Evolutionary conservation across 2,797 vertebrate genomes (phyloP).

Genomic region (Platalea minor): DNA sequence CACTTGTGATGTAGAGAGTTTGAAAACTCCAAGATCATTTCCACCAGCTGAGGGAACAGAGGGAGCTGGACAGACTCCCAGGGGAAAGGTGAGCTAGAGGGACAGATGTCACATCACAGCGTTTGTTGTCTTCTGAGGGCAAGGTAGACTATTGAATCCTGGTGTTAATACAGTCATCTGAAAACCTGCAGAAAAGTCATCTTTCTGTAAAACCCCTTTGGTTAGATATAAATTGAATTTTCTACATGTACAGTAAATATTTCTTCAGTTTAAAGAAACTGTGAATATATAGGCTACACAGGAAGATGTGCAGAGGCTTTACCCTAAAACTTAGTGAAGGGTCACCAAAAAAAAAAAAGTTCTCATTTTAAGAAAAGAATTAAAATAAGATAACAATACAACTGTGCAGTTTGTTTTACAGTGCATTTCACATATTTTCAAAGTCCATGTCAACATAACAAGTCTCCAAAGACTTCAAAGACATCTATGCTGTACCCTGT

Average conservation of each 20-base stretch:
- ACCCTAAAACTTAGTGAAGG: not conserved
- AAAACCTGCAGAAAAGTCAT: not conserved
- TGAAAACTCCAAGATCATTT: not conserved
- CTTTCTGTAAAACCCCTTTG: not conserved
- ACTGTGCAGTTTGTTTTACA: not conserved
- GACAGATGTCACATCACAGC: not conserved
- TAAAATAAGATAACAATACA: not conserved
- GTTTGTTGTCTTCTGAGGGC: not conserved
- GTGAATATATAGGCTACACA: not conserved
- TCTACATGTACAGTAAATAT: not conserved
- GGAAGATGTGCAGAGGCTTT: not conserved
- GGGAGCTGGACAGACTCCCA: not conserved
- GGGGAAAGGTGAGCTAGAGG: not conserved
- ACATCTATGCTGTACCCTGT: not conserved
- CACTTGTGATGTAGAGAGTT: not conserved
- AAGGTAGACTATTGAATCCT: not conserved
- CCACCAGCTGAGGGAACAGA: not conserved
- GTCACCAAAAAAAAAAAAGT: not conserved
- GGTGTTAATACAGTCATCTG: not conserved
- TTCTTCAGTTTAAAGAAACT: not conserved
- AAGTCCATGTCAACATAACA: not conserved
- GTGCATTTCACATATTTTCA: not conserved
- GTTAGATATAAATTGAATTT: not conserved
- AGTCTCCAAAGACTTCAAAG: not conserved
- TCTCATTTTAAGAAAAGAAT: not conserved